Evolutionary conservation across 2,888 invertebrate genomes (phyloP), one percentile per base, ranked within the genome.

Genomic region (Aporophyla nigra): DNA sequence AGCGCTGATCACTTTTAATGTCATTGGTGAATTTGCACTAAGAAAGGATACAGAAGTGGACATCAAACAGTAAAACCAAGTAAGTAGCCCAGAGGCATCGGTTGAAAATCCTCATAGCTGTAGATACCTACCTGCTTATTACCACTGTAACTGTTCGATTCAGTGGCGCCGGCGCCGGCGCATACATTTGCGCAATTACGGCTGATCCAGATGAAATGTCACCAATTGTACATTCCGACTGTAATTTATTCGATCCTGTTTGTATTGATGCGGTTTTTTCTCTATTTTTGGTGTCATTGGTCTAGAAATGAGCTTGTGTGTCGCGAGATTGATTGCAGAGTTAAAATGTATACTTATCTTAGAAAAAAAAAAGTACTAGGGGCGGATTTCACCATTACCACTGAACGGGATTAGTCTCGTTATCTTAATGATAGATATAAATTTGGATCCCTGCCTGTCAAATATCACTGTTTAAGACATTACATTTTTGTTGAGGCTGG

Each of bases 181-280:
- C 82, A 82, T 82, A 62, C 59, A 63, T 72, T 63, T 24, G 61
- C 51, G 58, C 86, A 84, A 85, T 85, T 85, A 83, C 86, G 54
- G 67, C 56, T 59, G 53, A 72, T 68, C 78, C 53, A 72, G 66
- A 82, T 81, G 69, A 81, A 81, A 73, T 73, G 83, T 81, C 83
- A 85, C 86, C 63, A 79, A 79, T 71, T 51, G 51, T 53, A 21
- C 72, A 84, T 87, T 82, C 86, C 81, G 53, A 43, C 76, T 46
- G 84, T 86, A 83, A 69, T 87, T 88, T 88, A 88, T 88, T 79
- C 77, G 76, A 74, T 53, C 46, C 58, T 43, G 51, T 80, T 70
- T 66, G 56, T 66, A 82, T 82, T 61, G 82, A 75, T 56, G 63
- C 33, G 14, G 14, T 27, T 21, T 40, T 19, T 67, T 63, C 16